Evolutionary conservation across 1,140 invertebrate species (phyloP).

Genomic region (Drusus annulatus): DNA sequence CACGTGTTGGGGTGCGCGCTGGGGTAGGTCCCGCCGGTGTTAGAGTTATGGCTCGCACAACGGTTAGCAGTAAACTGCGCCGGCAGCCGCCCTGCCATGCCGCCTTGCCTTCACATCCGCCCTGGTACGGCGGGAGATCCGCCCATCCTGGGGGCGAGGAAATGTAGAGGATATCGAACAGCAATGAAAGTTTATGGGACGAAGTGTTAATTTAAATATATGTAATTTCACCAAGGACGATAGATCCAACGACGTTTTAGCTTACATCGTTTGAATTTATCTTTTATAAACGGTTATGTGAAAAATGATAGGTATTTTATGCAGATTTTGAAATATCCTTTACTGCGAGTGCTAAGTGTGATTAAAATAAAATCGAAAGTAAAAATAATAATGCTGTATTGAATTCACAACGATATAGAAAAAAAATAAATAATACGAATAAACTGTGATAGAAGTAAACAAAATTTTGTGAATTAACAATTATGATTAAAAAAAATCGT

Average conservation of each 20-base stretch:
- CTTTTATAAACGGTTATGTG: not conserved
- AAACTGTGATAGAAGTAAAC: too few species aligned
- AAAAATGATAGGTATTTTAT: not conserved
- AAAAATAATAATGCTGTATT: too few species aligned
- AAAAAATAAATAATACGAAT: too few species aligned
- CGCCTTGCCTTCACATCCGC: slow-evolving; percentile 3
- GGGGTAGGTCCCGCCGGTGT: not conserved
- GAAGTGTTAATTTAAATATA: not conserved
- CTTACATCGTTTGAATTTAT: not conserved
- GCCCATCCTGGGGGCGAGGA: not conserved
- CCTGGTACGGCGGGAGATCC: not conserved
- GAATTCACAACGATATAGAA: too few species aligned
- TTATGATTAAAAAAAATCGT: too few species aligned
- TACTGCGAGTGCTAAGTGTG: too few species aligned
- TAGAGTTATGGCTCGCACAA: slow-evolving; percentile 23
- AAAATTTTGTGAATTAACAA: too few species aligned
- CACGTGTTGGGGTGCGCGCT: not conserved
- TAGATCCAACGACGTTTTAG: not conserved
- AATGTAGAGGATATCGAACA: not conserved
- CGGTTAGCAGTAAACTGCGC: slow-evolving; percentile 23
- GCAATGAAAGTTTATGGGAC: not conserved
- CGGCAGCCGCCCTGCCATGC: not conserved
- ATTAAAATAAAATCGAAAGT: too few species aligned
- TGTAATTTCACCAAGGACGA: not conserved
- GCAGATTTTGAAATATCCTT: not conserved